These are phyloP conservation scores for Formica aserva DNA, from an alignment of 2,888 invertebrate genomes.

Conservation along the genomic window DNA sequence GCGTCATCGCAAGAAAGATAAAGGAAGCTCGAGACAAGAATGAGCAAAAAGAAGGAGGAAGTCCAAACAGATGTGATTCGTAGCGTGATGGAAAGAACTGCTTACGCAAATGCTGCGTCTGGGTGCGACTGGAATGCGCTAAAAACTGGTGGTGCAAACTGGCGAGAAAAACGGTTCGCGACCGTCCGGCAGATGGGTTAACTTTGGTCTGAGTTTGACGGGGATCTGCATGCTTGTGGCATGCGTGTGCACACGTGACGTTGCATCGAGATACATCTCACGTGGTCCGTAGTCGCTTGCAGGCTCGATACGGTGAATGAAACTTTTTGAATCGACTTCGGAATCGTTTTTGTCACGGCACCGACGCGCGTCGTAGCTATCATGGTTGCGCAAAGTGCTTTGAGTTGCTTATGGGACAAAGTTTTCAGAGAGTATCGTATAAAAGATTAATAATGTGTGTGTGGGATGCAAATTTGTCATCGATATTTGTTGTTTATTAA, in stretches of 20 bases:
- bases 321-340: conserved; percentile 47
- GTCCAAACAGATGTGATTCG: conserved; percentile 74
- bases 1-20: neutral
- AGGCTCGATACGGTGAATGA: conserved; percentile 51
- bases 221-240: conserved; percentile 58
- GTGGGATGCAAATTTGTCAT: conserved; percentile 4
- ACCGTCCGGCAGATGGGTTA: conserved; percentile 78
- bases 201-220: conserved; percentile 70
- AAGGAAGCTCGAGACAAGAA: conserved; percentile 24
- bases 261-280: conserved; percentile 62
- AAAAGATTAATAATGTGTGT: neutral
- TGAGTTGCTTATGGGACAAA: conserved; percentile 26
- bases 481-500: neutral
- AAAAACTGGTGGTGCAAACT: conserved; percentile 78
- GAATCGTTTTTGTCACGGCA: conserved; percentile 19
- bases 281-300: conserved; percentile 56
- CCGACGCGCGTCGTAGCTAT: neutral
- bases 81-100: conserved; percentile 76
- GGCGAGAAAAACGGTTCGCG: conserved; percentile 76
- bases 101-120: conserved; percentile 82
- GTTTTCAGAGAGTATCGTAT: conserved; percentile 7
- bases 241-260: conserved; percentile 53
- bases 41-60: conserved; percentile 69
- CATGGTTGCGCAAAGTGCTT: conserved; percentile 45
- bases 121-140: conserved; percentile 79